These are phyloP conservation scores for Philonicus albiceps DNA, from an alignment of 2,888 invertebrate species.

Conservation along the genomic window DNA sequence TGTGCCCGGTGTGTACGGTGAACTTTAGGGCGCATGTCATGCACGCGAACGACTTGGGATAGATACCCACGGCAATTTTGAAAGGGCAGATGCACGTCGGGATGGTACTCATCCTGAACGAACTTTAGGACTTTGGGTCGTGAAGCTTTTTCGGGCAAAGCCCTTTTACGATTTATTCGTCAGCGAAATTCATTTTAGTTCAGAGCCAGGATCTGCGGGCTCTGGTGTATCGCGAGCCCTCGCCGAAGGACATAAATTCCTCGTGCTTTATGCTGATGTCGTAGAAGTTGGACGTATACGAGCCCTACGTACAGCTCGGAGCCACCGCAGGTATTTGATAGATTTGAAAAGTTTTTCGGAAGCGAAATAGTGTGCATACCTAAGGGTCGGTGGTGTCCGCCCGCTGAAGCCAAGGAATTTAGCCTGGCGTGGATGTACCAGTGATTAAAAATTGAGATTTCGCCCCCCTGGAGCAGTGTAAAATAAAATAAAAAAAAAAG, in stretches of 20 bases:
- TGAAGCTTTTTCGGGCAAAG: constrained; percentile 10
- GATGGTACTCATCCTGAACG: not conserved
- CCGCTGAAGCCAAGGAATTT: not conserved
- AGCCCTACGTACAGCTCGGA: not conserved
- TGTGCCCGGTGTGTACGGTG: not conserved
- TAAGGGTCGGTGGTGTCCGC: not conserved
- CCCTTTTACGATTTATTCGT: constrained; percentile 21
- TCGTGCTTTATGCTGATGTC: constrained; percentile 1
- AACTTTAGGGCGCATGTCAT: not conserved
- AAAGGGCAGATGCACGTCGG: not conserved
- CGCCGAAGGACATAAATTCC: not conserved
- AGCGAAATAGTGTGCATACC: not conserved
- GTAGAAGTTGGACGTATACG: not conserved
- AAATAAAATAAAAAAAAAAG: not conserved
- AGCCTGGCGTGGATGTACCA: not conserved
- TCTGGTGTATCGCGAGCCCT: constrained; percentile 21
- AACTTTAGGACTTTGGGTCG: constrained; percentile 11
- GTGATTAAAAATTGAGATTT: constrained; percentile 31
- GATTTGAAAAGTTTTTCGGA: not conserved
- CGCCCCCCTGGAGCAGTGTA: not conserved
- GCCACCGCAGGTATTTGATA: not conserved
- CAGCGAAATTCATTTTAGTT: constrained; percentile 29
- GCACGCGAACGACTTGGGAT: not conserved
- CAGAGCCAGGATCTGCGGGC: constrained; percentile 37
- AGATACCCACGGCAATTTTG: not conserved